Conservation (phyloP, 1,140 invertebrate species). For the Atopsyche davidsoni region DNA sequence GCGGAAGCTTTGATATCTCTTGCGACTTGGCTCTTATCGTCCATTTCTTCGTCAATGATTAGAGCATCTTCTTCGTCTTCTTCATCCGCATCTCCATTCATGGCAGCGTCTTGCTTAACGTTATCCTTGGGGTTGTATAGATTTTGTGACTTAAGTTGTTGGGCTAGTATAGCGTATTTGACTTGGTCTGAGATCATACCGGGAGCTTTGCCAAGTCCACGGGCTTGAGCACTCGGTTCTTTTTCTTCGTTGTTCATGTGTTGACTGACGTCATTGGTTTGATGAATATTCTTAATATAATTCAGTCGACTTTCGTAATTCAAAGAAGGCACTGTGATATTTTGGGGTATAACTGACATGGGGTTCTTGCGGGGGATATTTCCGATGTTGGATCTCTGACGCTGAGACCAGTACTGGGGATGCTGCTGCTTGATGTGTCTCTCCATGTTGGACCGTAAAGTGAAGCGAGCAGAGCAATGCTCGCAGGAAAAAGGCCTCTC, state of each 20-base stretch:
- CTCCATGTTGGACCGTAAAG: constrained; percentile 88
- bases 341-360: constrained; percentile 24
- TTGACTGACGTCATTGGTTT: constrained; percentile 11
- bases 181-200: constrained; percentile 64
- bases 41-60: constrained; percentile 61
- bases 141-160: constrained; percentile 58
- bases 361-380: constrained; percentile 25
- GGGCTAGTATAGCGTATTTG: constrained; percentile 70
- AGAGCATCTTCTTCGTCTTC: constrained; percentile 60
- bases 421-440: constrained; percentile 90
- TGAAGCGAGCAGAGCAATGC: constrained; percentile 83
- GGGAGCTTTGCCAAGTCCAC: constrained; percentile 20
- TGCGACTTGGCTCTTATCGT: constrained; percentile 28
- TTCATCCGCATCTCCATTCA: constrained; percentile 55
- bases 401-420: constrained; percentile 78
- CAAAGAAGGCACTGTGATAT: constrained; percentile 26
- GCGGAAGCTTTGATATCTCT: constrained; percentile 15
- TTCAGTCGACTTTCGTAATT: constrained; percentile 21
- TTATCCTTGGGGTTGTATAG: constrained; percentile 29
- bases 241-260: constrained; percentile 30
- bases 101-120: constrained; percentile 36
- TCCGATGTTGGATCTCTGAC: constrained; percentile 51
- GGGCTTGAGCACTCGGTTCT: constrained; percentile 10
- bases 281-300: constrained; percentile 19
- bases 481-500: constrained; percentile 85